Percentiles rank a stretch among this genome's conserved stretches.
Evolutionary conservation across 92 coral and sea anemone species (phyloP).

Genomic region (Meandrina meandrites): DNA sequence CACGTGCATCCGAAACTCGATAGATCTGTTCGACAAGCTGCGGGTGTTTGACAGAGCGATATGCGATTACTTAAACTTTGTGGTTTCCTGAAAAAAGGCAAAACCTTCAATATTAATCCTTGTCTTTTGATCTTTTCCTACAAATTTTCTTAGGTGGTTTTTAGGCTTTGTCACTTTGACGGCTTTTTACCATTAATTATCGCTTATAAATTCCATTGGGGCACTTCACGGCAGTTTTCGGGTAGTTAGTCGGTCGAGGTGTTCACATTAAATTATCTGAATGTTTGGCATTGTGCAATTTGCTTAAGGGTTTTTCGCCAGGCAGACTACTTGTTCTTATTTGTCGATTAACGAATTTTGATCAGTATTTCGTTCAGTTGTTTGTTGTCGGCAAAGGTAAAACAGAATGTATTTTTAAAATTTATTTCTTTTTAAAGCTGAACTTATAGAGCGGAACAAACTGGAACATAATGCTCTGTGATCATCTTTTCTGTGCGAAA

Average conservation of each 20-base stretch:
- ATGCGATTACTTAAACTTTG: no score
- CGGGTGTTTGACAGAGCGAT: no score
- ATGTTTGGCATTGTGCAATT: background rate
- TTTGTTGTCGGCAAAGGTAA: no score
- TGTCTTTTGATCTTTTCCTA: no score
- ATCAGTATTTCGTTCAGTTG: no score
- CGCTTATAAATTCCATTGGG: background rate
- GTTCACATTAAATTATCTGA: background rate
- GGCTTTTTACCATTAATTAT: background rate
- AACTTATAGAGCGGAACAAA: background rate
- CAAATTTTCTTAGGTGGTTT: background rate
- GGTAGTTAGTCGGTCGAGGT: background rate
- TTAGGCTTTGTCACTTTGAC: no score
- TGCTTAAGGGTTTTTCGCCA: background rate
- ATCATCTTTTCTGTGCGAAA: background rate
- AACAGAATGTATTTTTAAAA: background rate
- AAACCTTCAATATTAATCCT: no score
- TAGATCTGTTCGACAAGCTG: no score
- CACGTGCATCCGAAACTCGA: no score
- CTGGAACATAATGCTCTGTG: background rate
- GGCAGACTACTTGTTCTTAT: no score
- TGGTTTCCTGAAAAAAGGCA: no score
- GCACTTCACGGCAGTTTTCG: background rate
- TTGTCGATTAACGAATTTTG: no score
- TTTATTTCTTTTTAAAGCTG: background rate